phyloP scores from a whole-genome alignment of 23 tunicate species.

The Styela plicata region DNA sequence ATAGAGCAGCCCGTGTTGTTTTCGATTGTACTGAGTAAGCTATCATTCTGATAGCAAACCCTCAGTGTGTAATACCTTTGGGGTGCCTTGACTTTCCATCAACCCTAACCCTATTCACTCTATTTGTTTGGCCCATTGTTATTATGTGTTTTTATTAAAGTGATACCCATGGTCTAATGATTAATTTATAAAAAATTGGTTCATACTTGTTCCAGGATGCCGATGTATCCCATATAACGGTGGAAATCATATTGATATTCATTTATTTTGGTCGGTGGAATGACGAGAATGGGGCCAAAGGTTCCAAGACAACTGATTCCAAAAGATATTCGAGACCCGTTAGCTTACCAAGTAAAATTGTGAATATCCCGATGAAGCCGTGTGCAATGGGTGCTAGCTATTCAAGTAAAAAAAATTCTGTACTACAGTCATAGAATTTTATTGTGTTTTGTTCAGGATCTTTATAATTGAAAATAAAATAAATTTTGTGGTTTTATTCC shows the following conservation, averaged over 20 bases:
- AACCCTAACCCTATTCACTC: too few relatives aligned
- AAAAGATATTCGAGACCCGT: constrained; percentile 77
- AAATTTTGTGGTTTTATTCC: too few relatives aligned
- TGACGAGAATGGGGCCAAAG: constrained; percentile 98
- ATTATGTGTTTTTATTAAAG: too few relatives aligned
- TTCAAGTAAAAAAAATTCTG: constrained; percentile 41
- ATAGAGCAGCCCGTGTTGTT: too few relatives aligned
- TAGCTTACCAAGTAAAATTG: constrained; percentile 69
- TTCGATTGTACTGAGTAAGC: too few relatives aligned
- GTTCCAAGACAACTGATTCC: constrained; percentile 87
- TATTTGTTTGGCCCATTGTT: too few relatives aligned
- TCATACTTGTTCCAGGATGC: constrained; percentile 73
- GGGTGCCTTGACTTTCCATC: too few relatives aligned
- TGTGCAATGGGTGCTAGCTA: constrained; percentile 99
- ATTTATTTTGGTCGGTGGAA: constrained; percentile 92
- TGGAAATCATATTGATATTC: constrained; percentile 85
- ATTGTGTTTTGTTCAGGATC: background rate
- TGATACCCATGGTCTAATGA: too few relatives aligned
- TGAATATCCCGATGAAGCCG: constrained; percentile 99
- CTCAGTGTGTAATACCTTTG: too few relatives aligned
- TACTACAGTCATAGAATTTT: background rate
- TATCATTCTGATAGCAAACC: too few relatives aligned
- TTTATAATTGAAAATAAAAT: background rate
- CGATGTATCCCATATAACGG: constrained; percentile 70
- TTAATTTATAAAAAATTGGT: too few relatives aligned